Percentiles rank a stretch among this genome's conserved stretches.
These are phyloP conservation scores for Lepus townsendii DNA, from an alignment of 2,797 vertebrate species.

Conservation along the genomic window DNA sequence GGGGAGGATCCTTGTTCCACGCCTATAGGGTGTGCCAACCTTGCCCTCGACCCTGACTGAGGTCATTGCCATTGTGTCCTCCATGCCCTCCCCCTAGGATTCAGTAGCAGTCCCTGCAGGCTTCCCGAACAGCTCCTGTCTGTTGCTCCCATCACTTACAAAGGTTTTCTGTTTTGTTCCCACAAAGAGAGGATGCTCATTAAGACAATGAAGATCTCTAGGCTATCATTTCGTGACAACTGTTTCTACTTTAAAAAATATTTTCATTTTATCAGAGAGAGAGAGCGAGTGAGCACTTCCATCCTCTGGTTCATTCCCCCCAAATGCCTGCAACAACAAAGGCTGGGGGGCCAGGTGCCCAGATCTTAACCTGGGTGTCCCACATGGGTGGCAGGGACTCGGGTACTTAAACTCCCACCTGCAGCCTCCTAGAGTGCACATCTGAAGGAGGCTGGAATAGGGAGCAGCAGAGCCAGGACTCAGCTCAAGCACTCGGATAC, in stretches of 20 bases:
- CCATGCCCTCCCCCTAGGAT: background rate
- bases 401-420: no score
- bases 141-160: background rate
- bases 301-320: no score
- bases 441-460: no score
- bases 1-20: accelerated
- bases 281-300: no score
- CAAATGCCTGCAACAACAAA: no score
- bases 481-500: no score
- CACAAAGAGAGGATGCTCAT: background rate
- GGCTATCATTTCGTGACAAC: background rate
- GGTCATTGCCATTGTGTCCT: background rate
- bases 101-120: accelerated
- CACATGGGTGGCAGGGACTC: no score
- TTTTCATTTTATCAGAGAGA: no score
- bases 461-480: no score
- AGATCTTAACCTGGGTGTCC: no score
- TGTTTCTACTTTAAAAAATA: background rate
- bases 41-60: background rate
- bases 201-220: background rate
- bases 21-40: accelerated
- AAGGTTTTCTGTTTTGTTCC: background rate
- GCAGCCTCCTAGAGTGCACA: no score
- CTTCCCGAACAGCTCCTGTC: background rate
- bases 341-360: no score